These are phyloP conservation scores for Brachypodius melanocephalos DNA, from an alignment of 2,113 vertebrate genomes.

Conservation along the genomic window DNA sequence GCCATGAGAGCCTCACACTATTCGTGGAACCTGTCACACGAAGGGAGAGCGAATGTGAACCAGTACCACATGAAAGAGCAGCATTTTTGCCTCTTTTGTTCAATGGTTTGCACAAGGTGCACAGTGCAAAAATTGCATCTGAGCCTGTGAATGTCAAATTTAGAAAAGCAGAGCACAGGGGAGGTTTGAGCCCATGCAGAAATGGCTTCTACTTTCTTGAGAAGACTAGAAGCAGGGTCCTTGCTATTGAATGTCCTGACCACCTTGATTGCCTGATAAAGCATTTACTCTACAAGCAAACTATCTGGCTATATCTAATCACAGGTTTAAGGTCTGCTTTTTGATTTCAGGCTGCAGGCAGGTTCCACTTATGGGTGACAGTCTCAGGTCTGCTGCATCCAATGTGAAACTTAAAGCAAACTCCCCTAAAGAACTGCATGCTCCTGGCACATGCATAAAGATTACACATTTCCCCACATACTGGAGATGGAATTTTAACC, in stretches of 20 bases:
- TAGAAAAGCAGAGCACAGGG: not conserved
- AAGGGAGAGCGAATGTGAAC: not conserved
- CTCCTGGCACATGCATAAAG: not conserved
- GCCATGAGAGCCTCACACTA: not conserved
- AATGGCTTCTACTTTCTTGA: not conserved
- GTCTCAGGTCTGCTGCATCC: not conserved
- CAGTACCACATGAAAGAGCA: constrained; percentile 4
- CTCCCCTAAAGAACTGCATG: not conserved
- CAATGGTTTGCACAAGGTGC: not conserved
- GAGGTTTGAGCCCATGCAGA: not conserved
- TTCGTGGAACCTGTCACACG: not conserved
- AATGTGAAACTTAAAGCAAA: not conserved
- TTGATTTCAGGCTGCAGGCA: not conserved
- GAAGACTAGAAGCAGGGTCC: not conserved
- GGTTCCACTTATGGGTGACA: not conserved
- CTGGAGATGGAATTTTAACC: not conserved
- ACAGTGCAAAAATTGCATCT: not conserved
- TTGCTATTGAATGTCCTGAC: not conserved
- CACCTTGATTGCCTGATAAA: not conserved
- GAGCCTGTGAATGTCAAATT: not conserved
- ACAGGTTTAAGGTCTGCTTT: not conserved
- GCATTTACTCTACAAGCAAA: not conserved
- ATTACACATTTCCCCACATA: not conserved
- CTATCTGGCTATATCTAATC: not conserved
- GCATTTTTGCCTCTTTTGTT: not conserved